Conservation (phyloP, 2,797 vertebrate genomes). For the Pampus argenteus region DNA sequence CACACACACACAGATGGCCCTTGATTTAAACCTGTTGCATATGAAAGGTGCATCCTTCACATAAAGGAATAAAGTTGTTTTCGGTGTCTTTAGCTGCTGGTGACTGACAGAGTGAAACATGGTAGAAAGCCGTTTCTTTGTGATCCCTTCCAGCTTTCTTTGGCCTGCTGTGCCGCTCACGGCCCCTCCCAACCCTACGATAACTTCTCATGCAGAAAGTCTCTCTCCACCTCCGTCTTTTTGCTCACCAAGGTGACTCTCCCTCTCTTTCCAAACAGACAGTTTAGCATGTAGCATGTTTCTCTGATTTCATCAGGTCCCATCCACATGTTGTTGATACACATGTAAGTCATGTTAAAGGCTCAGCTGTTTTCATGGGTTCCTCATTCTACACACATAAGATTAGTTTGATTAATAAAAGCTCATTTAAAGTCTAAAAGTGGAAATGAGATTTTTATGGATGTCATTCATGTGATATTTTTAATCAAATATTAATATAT, state of each 20-base stretch:
- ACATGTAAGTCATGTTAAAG: slow-evolving; percentile 42
- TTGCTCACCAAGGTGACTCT: slow-evolving; percentile 43
- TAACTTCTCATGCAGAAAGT: slow-evolving; percentile 70
- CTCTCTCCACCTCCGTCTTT: slow-evolving; percentile 37
- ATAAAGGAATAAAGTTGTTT: slow-evolving; percentile 73
- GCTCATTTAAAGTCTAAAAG: slow-evolving; percentile 6
- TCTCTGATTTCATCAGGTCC: slow-evolving; percentile 51
- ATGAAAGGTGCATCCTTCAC: slow-evolving; percentile 77
- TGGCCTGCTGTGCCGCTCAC: slow-evolving; percentile 72
- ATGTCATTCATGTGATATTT: slow-evolving; percentile 12
- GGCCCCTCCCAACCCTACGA: slow-evolving; percentile 69
- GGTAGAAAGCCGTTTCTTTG: slow-evolving; percentile 71
- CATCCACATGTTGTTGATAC: too few species aligned
- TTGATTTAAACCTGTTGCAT: slow-evolving; percentile 67
- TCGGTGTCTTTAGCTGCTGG: slow-evolving; percentile 65
- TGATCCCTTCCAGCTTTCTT: slow-evolving; percentile 81
- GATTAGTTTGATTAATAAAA: slow-evolving; percentile 10
- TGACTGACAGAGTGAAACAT: slow-evolving; percentile 73
- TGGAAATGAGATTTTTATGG: slow-evolving; percentile 14
- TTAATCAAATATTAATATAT: background rate
- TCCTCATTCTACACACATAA: slow-evolving; percentile 32
- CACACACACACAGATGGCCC: slow-evolving; percentile 47
- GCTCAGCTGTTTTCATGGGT: slow-evolving; percentile 28
- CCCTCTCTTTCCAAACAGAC: slow-evolving; percentile 40
- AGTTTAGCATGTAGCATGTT: slow-evolving; percentile 41